Percentiles rank a stretch among this genome's conserved stretches.
These are phyloP conservation scores for Cheilosia variabilis DNA, from an alignment of 2,888 invertebrate genomes.

Conservation along the genomic window DNA sequence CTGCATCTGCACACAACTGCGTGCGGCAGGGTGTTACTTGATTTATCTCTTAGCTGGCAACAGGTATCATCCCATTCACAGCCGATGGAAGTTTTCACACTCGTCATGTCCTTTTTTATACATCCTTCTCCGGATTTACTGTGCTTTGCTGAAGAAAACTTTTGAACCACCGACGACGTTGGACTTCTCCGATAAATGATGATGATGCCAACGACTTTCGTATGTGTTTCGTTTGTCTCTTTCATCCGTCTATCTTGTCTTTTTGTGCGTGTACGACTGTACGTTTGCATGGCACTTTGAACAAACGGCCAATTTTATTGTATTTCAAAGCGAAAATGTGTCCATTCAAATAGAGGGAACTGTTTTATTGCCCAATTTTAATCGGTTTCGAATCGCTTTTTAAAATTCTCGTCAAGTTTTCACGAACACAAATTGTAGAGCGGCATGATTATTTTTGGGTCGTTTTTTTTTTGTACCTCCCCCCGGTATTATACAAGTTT, in stretches of 20 bases:
- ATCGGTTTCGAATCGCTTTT: slow-evolving; percentile 50
- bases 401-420: slow-evolving; percentile 51
- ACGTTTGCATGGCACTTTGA: slow-evolving; percentile 27
- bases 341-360: slow-evolving; percentile 10
- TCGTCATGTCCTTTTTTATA: slow-evolving; percentile 18
- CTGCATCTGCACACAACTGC: slow-evolving; percentile 11
- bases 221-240: background rate
- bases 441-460: slow-evolving; percentile 29
- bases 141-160: slow-evolving; percentile 40
- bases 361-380: slow-evolving; percentile 46
- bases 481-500: slow-evolving; percentile 40
- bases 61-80: slow-evolving; percentile 44
- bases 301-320: slow-evolving; percentile 12
- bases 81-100: slow-evolving; percentile 45
- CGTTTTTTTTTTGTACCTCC: slow-evolving; percentile 16
- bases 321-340: slow-evolving; percentile 29
- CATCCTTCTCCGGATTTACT: slow-evolving; percentile 38
- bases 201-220: slow-evolving; percentile 12
- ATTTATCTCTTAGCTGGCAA: slow-evolving; percentile 67
- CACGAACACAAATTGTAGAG: slow-evolving; percentile 36
- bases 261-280: background rate
- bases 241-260: background rate
- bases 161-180: slow-evolving; percentile 19
- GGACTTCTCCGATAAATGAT: slow-evolving; percentile 28
- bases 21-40: slow-evolving; percentile 33